phyloP scores from a whole-genome alignment of 2,888 invertebrate species.

The Amiota mariae region DNA sequence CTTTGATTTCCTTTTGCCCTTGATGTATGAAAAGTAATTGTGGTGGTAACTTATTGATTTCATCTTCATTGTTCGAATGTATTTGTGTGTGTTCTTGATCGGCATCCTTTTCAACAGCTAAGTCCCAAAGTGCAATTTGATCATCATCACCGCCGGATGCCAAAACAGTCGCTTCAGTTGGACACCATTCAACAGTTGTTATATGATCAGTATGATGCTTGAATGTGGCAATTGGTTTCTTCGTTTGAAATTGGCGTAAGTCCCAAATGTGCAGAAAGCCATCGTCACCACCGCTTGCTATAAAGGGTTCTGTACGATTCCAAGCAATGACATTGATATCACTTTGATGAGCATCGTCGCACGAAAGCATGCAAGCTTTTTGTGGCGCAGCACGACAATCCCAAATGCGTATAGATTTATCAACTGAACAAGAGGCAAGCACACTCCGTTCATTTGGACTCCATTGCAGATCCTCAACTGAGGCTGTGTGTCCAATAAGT shows the following conservation, averaged over 20 bases:
- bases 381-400: conserved; percentile 89
- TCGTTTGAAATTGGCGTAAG: conserved; percentile 85
- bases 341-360: conserved; percentile 87
- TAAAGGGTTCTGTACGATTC: conserved; percentile 93
- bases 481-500: conserved; percentile 88
- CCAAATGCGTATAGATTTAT: conserved; percentile 95
- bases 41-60: conserved; percentile 86
- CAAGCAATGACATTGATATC: conserved; percentile 99
- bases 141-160: conserved; percentile 95
- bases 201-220: conserved; percentile 96
- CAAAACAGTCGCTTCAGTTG: conserved; percentile 92
- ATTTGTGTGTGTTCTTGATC: conserved; percentile 72
- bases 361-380: conserved; percentile 93
- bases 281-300: conserved; percentile 96
- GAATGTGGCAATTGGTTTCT: conserved; percentile 91
- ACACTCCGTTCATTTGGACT: conserved; percentile 95
- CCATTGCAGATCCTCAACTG: conserved; percentile 99
- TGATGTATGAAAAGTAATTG: conserved; percentile 98
- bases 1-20: conserved; percentile 98
- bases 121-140: conserved; percentile 97
- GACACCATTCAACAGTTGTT: conserved; percentile 98
- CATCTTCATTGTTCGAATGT: conserved; percentile 83
- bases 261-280: conserved; percentile 97
- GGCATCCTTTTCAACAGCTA: conserved; percentile 89
- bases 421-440: conserved; percentile 90